These are phyloP conservation scores for Lutraria lutraria DNA, from an alignment of 2,888 invertebrate genomes.

Conservation along the genomic window DNA sequence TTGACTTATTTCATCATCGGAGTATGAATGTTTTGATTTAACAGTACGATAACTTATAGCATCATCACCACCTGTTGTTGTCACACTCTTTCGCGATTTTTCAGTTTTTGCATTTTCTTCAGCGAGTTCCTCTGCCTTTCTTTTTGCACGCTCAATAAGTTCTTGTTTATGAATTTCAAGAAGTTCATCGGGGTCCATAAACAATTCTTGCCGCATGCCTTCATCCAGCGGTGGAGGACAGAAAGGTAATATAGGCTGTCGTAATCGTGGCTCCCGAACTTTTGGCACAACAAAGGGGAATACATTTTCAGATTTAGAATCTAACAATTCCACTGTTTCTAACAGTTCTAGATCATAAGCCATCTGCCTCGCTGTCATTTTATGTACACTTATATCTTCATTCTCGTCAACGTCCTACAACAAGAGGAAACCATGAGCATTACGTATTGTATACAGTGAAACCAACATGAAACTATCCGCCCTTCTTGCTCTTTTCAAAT, in stretches of 20 bases:
- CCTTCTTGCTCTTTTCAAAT: no score
- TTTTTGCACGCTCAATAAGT: background rate
- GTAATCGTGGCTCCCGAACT: constrained; percentile 72
- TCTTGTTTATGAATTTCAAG: constrained; percentile 32
- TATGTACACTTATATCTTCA: constrained; percentile 70
- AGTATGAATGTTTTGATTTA: constrained; percentile 36
- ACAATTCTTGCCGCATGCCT: constrained; percentile 48
- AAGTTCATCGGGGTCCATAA: constrained; percentile 39
- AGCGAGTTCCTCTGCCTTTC: constrained; percentile 4
- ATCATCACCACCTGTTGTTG: background rate
- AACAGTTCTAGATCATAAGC: constrained; percentile 82
- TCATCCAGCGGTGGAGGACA: constrained; percentile 65
- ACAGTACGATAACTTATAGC: constrained; percentile 36
- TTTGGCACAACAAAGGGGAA: constrained; percentile 77
- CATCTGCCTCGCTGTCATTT: constrained; percentile 83
- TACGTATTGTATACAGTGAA: no score
- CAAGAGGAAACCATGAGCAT: background rate
- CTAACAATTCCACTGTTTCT: constrained; percentile 84
- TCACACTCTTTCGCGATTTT: background rate
- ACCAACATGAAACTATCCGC: no score
- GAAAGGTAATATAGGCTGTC: constrained; percentile 73
- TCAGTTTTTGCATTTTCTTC: constrained; percentile 22
- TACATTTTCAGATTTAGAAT: constrained; percentile 79
- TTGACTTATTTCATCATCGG: constrained; percentile 57
- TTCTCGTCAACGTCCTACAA: constrained; percentile 65